phyloP scores from a whole-genome alignment of 1,140 invertebrate species.

The Pseudomyrmex concolor region DNA sequence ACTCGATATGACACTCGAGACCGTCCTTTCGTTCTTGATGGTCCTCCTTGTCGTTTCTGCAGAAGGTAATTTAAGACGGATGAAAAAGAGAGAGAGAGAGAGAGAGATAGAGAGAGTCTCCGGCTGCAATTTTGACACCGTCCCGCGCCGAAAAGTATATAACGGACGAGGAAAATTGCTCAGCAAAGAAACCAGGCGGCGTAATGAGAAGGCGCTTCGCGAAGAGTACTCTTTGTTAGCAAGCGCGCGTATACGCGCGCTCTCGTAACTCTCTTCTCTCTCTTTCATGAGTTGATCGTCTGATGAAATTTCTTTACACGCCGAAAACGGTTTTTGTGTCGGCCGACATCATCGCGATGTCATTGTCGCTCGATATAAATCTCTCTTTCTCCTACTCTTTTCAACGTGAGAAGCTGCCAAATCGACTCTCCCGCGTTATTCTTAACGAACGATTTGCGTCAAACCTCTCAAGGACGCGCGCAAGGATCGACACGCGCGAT shows the following conservation, averaged over 20 bases:
- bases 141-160: constrained; percentile 69
- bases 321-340: neutral
- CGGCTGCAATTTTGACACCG: constrained; percentile 72
- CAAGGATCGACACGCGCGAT: constrained; percentile 24
- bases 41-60: constrained; percentile 67
- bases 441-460: constrained; percentile 64
- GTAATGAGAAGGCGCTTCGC: constrained; percentile 67
- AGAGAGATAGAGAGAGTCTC: constrained; percentile 46
- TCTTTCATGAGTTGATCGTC: neutral
- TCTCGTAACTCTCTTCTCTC: neutral
- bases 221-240: constrained; percentile 68
- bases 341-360: constrained; percentile 7
- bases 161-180: constrained; percentile 69
- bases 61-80: constrained; percentile 73
- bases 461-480: neutral
- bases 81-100: too few species aligned
- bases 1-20: constrained; percentile 76
- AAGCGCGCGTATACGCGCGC: neutral
- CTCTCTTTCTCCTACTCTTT: constrained; percentile 37
- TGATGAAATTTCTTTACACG: constrained; percentile 56
- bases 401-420: neutral
- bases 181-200: constrained; percentile 44
- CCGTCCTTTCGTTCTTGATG: constrained; percentile 71
- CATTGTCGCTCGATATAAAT: constrained; percentile 39
- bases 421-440: constrained; percentile 40